Conservation (phyloP, 2,888 invertebrate genomes). For the Ommatoiulus sabulosus region DNA sequence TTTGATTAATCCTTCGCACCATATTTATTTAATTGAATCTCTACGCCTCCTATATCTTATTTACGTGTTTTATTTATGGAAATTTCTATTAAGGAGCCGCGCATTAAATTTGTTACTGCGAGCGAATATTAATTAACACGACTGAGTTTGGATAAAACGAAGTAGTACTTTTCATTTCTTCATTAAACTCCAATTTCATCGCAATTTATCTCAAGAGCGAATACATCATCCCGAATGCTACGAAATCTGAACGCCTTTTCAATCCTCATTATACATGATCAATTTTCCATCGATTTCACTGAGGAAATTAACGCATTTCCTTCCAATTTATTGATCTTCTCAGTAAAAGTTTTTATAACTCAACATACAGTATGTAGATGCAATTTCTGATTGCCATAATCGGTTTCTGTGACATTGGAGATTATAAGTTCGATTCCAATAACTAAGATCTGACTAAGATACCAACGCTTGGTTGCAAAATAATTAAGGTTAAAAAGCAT, state of each 20-base stretch:
- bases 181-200: background rate
- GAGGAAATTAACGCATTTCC: background rate
- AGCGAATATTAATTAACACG: background rate
- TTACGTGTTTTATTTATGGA: background rate
- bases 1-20: background rate
- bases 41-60: conserved; percentile 1
- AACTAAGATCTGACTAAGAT: no score
- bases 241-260: background rate
- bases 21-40: conserved; percentile 30
- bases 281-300: background rate
- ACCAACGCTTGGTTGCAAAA: no score
- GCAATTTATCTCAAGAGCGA: background rate
- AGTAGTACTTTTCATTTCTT: background rate
- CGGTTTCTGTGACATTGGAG: no score
- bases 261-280: background rate
- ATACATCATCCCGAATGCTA: background rate
- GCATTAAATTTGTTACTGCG: conserved; percentile 14
- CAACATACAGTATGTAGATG: no score
- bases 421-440: no score
- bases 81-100: background rate
- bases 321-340: background rate
- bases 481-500: no score
- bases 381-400: no score
- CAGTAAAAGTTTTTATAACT: background rate
- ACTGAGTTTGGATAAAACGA: background rate